Evolutionary conservation across 2,113 vertebrate genomes (phyloP).

Genomic region (Phocoena sinus): DNA sequence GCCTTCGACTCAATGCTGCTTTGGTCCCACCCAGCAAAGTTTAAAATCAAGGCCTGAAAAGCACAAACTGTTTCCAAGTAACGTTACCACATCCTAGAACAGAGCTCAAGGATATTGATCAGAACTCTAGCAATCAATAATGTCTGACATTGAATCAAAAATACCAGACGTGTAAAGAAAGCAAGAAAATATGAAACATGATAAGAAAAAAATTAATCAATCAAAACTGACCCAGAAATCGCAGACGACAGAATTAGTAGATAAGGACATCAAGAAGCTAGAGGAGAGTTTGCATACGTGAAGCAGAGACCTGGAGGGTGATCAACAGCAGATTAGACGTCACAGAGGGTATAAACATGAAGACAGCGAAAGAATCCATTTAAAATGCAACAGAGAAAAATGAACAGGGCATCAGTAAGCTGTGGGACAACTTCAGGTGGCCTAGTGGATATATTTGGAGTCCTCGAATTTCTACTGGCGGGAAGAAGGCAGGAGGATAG

Average conservation of each 20-base stretch:
- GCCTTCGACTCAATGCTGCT: neutral
- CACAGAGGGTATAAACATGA: accelerated
- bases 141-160: neutral
- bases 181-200: neutral
- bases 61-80: neutral
- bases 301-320: neutral
- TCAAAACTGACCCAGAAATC: neutral
- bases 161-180: neutral
- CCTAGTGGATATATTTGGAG: neutral
- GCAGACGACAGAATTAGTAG: neutral
- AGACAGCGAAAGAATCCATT: neutral
- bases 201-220: neutral
- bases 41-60: neutral
- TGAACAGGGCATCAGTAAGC: no score
- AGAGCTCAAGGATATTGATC: neutral
- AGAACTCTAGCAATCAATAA: neutral
- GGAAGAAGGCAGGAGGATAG: neutral
- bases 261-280: neutral
- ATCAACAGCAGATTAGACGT: accelerated
- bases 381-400: neutral
- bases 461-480: accelerated
- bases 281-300: accelerated
- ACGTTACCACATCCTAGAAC: neutral
- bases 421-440: accelerated
- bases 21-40: neutral